Percentiles rank a stretch among this genome's conserved stretches.
Evolutionary conservation across 2,797 vertebrate species (phyloP).

Genomic region (Acridotheres tristis): DNA sequence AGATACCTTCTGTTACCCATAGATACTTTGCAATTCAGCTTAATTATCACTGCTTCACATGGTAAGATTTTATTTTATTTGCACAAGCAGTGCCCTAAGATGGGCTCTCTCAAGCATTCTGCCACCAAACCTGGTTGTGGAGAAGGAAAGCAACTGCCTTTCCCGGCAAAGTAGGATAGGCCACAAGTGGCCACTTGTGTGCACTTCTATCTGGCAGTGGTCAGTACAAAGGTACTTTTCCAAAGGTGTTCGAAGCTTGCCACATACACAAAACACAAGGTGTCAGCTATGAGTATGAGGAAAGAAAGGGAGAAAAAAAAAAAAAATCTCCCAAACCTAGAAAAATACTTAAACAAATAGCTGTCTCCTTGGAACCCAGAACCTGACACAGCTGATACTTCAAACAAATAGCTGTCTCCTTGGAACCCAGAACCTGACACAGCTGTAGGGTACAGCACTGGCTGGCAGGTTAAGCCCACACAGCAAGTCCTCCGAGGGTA

Average conservation of each 20-base stretch:
- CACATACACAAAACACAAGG: not conserved
- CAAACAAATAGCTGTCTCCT: not conserved
- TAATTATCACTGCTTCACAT: not conserved
- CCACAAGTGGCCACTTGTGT: not conserved
- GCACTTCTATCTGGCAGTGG: accelerated
- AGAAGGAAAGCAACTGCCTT: not conserved
- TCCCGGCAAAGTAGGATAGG: not conserved
- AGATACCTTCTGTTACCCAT: not conserved
- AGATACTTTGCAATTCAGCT: not conserved
- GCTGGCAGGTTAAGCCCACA: not conserved
- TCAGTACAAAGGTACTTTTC: not conserved
- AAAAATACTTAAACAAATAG: not conserved
- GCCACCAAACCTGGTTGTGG: not conserved
- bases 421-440: not conserved
- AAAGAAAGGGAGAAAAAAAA: not conserved
- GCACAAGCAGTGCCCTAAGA: not conserved
- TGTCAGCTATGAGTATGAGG: not conserved
- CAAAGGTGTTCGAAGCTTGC: not conserved
- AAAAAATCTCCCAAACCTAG: not conserved
- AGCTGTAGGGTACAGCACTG: not conserved
- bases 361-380: not conserved
- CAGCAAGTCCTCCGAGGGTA: not conserved
- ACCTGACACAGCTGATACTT: not conserved
- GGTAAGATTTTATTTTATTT: not conserved
- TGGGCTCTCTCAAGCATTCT: not conserved